A percentile compares a stretch with the other conserved stretches of the same genome.
phyloP scores from a whole-genome alignment of 2,797 vertebrate species.

The Takifugu ocellatus region DNA sequence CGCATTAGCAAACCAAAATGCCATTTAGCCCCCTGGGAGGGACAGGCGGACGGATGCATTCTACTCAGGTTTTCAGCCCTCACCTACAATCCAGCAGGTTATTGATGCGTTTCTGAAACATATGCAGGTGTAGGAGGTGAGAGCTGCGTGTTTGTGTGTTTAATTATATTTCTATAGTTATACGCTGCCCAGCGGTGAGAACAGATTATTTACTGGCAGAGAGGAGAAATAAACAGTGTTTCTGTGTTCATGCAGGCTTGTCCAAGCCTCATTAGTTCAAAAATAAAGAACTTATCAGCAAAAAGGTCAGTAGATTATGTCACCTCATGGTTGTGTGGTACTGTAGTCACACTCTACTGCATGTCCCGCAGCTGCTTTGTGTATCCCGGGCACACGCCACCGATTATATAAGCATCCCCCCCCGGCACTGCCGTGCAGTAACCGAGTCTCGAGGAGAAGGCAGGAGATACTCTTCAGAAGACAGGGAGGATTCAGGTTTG shows the following conservation, averaged over 20 bases:
- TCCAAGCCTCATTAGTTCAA: constrained; percentile 32
- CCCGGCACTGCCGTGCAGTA: constrained; percentile 51
- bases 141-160: constrained; percentile 44
- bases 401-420: constrained; percentile 62
- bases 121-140: constrained; percentile 45
- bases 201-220: constrained; percentile 7
- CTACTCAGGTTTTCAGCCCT: constrained; percentile 10
- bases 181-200: constrained; percentile 26
- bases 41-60: constrained; percentile 11
- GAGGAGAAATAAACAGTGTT: constrained; percentile 10
- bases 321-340: constrained; percentile 43
- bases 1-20: constrained; percentile 27
- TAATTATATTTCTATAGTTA: constrained; percentile 61
- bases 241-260: constrained; percentile 3
- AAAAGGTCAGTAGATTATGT: constrained; percentile 66
- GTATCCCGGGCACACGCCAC: constrained; percentile 50
- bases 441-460: constrained; percentile 23
- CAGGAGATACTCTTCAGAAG: no score
- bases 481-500: no score
- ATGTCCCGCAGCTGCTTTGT: constrained; percentile 23
- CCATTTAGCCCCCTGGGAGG: constrained; percentile 11
- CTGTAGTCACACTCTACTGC: constrained; percentile 54
- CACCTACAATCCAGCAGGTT: constrained; percentile 42
- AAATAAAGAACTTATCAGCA: constrained; percentile 21
- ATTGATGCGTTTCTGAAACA: constrained; percentile 26